Base-by-base conservation (phyloP, 2,888 invertebrate genomes). In the Melinaea menophilus region DNA sequence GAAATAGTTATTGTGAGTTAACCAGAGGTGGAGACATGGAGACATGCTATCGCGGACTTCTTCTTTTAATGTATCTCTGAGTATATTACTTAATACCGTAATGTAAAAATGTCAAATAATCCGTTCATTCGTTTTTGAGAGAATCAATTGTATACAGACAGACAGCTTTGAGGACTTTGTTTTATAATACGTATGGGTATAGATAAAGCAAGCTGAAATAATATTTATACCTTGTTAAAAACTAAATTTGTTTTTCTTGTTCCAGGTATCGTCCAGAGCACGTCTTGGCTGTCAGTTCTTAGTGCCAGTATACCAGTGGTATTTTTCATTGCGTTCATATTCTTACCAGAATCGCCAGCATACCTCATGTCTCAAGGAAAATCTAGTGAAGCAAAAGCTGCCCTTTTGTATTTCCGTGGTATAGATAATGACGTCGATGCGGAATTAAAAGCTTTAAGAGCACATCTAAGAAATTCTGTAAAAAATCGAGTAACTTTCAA, bases 281-380 rank as follows among this genome's bases (percentile, higher is more conserved):
- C 82, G 45, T 78, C 85, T 1, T 87, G 89, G 86, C 71, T 89
- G 2, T 86, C 88, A 31, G 74, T 90, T 2, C 79, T 91, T 4
- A 85, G 85, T 56, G 85, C 89, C 2, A 82, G 80, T 56, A 77
- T 91, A 57, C 91, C 91, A 0, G 78, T 87, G 3, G 80, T 84
- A 2, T 91, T 86, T 73, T 91, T 91, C 75, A 70, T 89, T 1
- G 88, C 85, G 1, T 92, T 93, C 76, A 89, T 92, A n/a, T 92
- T 93, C 67, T 89, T 95, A 64, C 95, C 95, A 0, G 95, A 96
- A 79, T 94, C 95, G 0, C 95, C 95, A 0, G 89, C 93, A 3
- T 93, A 92, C 77, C 81, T 94, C 45, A 82, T 92, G 75, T 88
- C 91, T 7, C 92, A 92, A 72, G 91, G 91, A 4, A 90, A 92